Evolutionary conservation across 2,113 vertebrate genomes (phyloP).

Genomic region (Erinaceus europaeus): DNA sequence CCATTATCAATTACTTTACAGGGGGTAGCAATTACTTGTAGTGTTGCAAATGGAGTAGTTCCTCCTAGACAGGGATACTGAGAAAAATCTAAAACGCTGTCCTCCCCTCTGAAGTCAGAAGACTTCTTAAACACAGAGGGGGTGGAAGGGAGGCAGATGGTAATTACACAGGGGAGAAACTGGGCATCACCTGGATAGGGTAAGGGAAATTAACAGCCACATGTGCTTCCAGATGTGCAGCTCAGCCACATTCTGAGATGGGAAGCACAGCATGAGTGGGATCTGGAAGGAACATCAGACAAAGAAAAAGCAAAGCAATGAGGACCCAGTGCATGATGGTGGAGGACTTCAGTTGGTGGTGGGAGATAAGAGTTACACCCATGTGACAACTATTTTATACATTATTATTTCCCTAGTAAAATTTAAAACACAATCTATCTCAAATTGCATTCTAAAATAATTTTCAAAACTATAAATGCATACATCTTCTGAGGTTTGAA

Average conservation of each 20-base stretch:
- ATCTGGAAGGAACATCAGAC: background rate
- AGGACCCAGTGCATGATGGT: no score
- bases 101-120: background rate
- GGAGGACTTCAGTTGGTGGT: no score
- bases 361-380: no score
- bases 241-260: background rate
- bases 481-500: background rate
- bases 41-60: conserved; percentile 41
- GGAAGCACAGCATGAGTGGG: background rate
- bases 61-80: background rate
- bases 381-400: no score
- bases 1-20: conserved; percentile 30
- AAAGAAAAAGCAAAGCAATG: background rate
- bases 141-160: no score
- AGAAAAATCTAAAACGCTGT: conserved; percentile 40
- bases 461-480: background rate
- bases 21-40: conserved; percentile 48
- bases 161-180: background rate
- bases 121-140: background rate
- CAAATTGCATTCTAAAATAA: background rate
- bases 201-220: background rate
- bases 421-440: background rate
- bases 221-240: background rate
- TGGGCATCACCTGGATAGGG: background rate
- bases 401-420: no score